Evolutionary conservation across 2,797 vertebrate genomes (phyloP), one percentile per base, ranked within the genome.

Genomic region (Rhyacichthys aspro): DNA sequence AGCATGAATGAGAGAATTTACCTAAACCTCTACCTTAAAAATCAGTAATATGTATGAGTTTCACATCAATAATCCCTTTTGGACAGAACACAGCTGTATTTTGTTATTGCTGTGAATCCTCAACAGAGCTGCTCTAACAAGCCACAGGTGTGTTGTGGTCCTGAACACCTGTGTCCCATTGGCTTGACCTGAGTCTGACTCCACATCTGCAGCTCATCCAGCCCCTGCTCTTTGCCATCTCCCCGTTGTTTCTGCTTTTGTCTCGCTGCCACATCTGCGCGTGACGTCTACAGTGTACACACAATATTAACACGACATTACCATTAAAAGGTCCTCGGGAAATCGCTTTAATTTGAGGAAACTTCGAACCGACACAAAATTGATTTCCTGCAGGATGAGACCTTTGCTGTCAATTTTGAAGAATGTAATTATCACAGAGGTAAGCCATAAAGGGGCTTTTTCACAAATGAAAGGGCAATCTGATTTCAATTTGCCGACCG

Each of bases 401-500:
- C 17, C 53, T 46, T 60, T 55, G 33, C 45, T 57, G 65, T 45
- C 55, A 73, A 7, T 37, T 63, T 8, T 62, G 59, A 77, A 59
- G 36, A 60, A 64, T 49, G 59, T 48, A 44, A 66, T 81, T 78
- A 68, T 70, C 75, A 2, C 67, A 38, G 5, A 46, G 45, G 53
- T 58, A 50, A 23, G 49, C 36, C 15, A 11, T 34, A 10, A 38
- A 3, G 1, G 2, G 37, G 48, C 3, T 53, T 67, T 46, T 11
- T 45, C 15, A 41, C 14, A 16, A 69, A 58, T 49, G 11, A 80
- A 80, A 82, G 70, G 66, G 19, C 76, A 75, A 66, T 63, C 68
- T 52, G 52, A 66, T 73, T 67, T 69, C 17, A 71, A 65, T 74
- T 53, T 47, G 47, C 28, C 42, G 11, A 50, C 43, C 8, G 3